A percentile compares a stretch with the other conserved stretches of the same genome.
phyloP scores from a whole-genome alignment of 2,797 vertebrate species.

The Prionace glauca region DNA sequence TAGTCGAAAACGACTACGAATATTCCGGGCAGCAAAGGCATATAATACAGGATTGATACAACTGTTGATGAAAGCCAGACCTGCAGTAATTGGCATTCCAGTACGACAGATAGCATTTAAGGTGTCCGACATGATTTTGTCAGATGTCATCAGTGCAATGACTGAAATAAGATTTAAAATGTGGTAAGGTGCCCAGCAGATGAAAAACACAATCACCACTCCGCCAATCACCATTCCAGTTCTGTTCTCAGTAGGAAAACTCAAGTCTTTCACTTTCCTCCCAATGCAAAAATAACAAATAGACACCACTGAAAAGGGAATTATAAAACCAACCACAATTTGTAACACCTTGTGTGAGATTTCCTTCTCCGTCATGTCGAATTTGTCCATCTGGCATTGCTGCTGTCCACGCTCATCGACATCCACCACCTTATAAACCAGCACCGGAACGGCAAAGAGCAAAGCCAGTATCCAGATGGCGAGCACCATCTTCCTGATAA shows the following conservation, averaged over 20 bases:
- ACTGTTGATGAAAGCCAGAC: slow-evolving; percentile 74
- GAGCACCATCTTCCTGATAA: slow-evolving; percentile 55
- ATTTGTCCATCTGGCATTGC: slow-evolving; percentile 52
- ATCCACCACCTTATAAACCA: slow-evolving; percentile 61
- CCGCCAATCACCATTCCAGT: slow-evolving; percentile 66
- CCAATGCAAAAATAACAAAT: slow-evolving; percentile 69
- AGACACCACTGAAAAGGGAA: slow-evolving; percentile 68
- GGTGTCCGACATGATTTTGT: slow-evolving; percentile 33
- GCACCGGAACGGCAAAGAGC: slow-evolving; percentile 64
- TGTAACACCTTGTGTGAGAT: slow-evolving; percentile 63
- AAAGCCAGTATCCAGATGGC: slow-evolving; percentile 65
- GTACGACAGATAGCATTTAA: slow-evolving; percentile 49
- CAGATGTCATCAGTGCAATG: slow-evolving; percentile 45
- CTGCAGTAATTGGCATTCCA: slow-evolving; percentile 60
- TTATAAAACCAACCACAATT: slow-evolving; percentile 67
- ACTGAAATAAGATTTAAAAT: slow-evolving; percentile 65
- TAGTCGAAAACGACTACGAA: slow-evolving; percentile 63
- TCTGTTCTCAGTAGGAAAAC: slow-evolving; percentile 63
- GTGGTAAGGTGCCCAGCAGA: slow-evolving; percentile 80
- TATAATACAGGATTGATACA: slow-evolving; percentile 77
- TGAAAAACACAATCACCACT: slow-evolving; percentile 63
- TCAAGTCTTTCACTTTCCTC: slow-evolving; percentile 69
- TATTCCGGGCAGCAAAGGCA: slow-evolving; percentile 71
- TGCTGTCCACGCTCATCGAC: neutral
- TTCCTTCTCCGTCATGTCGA: slow-evolving; percentile 57